Conservation (phyloP, 2,113 vertebrate species). For the Zosterops hypoxanthus region DNA sequence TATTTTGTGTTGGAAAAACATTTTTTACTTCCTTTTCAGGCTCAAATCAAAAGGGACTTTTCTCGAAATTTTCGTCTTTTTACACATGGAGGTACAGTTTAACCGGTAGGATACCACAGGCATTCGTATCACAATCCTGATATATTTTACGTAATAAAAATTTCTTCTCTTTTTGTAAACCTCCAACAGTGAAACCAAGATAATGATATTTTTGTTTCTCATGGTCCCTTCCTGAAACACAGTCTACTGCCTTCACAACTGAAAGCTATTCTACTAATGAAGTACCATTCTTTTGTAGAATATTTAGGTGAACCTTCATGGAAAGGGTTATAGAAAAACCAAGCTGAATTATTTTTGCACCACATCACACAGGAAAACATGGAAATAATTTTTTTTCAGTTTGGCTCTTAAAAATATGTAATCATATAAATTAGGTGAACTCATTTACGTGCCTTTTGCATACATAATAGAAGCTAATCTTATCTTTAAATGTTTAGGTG, state of each 20-base stretch:
- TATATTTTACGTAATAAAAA: neutral
- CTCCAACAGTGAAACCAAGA: neutral
- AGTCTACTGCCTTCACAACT: neutral
- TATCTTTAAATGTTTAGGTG: neutral
- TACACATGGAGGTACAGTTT: neutral
- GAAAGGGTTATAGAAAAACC: neutral
- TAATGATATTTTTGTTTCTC: neutral
- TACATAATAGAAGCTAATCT: neutral
- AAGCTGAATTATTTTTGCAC: neutral
- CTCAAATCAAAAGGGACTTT: neutral
- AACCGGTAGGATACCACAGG: accelerated
- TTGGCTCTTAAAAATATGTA: neutral
- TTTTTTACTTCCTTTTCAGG: neutral
- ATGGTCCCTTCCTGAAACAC: neutral
- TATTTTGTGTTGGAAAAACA: neutral
- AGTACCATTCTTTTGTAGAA: neutral
- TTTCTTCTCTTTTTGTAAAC: neutral
- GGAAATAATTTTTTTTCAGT: neutral
- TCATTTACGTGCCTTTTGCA: neutral
- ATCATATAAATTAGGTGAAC: neutral
- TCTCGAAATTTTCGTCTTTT: neutral
- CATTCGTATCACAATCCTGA: accelerated
- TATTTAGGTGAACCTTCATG: neutral
- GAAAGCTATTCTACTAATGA: neutral
- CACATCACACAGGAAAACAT: neutral